phyloP scores from a whole-genome alignment of 2,888 invertebrate species.

The Noctua janthina region DNA sequence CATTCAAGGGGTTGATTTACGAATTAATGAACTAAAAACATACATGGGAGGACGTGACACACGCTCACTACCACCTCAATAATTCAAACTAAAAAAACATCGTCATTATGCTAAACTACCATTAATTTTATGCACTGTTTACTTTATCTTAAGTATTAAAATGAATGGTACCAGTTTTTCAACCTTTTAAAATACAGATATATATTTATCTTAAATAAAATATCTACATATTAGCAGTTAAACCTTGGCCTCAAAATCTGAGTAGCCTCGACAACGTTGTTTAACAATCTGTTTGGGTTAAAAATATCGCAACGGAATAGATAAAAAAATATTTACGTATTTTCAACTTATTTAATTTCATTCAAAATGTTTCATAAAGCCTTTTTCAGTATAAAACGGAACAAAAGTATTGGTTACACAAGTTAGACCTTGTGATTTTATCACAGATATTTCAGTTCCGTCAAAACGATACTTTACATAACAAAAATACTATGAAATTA shows the following conservation, averaged over 20 bases:
- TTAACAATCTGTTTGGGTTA: conserved; percentile 84
- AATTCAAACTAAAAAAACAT: conserved; percentile 56
- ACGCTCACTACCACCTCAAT: conserved; percentile 61
- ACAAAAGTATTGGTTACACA: background rate
- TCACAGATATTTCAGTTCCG: conserved; percentile 10
- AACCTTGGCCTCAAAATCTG: conserved; percentile 88
- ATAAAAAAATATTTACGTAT: conserved; percentile 66
- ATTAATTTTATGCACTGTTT: conserved; percentile 69
- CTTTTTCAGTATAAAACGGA: conserved; percentile 7
- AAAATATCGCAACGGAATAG: conserved; percentile 83
- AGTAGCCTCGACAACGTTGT: conserved; percentile 83
- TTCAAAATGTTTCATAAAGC: conserved; percentile 10
- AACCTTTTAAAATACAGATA: conserved; percentile 74
- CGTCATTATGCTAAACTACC: conserved; percentile 64
- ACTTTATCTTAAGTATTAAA: conserved; percentile 58
- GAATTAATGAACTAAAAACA: conserved; percentile 79
- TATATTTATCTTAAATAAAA: conserved; percentile 82
- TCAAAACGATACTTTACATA: background rate
- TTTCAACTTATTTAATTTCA: conserved; percentile 45
- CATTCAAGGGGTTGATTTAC: conserved; percentile 80
- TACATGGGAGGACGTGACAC: conserved; percentile 61
- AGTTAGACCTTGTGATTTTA: conserved; percentile 7
- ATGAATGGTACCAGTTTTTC: conserved; percentile 74
- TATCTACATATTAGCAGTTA: conserved; percentile 84
- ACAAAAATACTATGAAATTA: conserved; percentile 9